phyloP scores from a whole-genome alignment of 2,113 vertebrate species.

The Toxostoma redivivum region DNA sequence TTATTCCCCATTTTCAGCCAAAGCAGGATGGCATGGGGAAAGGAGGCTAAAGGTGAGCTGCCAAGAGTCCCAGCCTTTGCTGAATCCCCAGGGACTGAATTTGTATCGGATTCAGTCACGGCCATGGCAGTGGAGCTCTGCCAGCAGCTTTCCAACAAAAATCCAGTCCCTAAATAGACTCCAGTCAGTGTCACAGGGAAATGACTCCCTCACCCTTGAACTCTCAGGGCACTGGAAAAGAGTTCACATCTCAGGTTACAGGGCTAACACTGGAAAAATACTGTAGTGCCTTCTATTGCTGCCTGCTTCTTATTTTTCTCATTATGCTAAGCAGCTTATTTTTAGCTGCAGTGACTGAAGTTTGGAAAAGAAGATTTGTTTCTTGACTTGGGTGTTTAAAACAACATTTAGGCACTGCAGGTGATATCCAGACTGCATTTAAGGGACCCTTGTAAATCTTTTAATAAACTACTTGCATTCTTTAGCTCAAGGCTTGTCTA shows the following conservation, averaged over 20 bases:
- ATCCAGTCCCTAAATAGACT: neutral
- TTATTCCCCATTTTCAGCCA: neutral
- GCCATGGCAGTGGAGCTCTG: neutral
- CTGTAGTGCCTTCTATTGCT: neutral
- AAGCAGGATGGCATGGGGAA: neutral
- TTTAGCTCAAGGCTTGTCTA: neutral
- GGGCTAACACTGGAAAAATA: neutral
- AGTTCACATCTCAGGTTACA: neutral
- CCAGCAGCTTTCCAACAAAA: neutral
- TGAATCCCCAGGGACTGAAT: neutral
- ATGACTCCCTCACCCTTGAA: neutral
- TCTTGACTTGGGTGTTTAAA: neutral
- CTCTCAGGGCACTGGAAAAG: neutral
- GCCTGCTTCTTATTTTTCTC: neutral
- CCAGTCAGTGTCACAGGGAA: neutral
- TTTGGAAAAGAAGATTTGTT: neutral
- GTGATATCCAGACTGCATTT: neutral
- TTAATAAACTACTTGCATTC: neutral
- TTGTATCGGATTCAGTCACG: neutral
- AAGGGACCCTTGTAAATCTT: neutral
- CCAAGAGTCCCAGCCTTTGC: neutral
- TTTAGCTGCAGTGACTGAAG: neutral
- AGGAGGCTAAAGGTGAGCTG: neutral
- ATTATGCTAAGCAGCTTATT: conserved; percentile 6
- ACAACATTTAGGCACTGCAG: neutral